Conservation (phyloP, 2,888 invertebrate genomes). For the Myopa testacea region DNA sequence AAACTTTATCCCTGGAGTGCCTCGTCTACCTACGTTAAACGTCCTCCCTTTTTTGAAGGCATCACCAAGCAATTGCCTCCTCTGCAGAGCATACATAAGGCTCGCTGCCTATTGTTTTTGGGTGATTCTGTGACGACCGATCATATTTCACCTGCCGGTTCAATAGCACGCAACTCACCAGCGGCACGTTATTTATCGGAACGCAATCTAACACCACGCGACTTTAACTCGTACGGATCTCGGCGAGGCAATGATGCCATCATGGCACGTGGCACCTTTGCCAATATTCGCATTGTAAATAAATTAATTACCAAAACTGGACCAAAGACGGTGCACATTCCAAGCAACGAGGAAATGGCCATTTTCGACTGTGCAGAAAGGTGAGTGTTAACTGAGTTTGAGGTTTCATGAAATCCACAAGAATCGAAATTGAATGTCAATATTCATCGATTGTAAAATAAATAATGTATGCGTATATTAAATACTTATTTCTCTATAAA, state of each 20-base stretch:
- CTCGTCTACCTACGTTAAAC: constrained; percentile 94
- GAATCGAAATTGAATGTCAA: not conserved
- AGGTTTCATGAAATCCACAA: not conserved
- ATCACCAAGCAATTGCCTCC: constrained; percentile 76
- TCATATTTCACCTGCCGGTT: constrained; percentile 98
- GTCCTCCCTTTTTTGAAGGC: constrained; percentile 93
- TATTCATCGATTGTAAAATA: too few relatives aligned
- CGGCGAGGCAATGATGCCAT: constrained; percentile 97
- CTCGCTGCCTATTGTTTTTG: constrained; percentile 85
- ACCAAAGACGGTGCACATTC: constrained; percentile 88
- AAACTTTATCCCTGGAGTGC: constrained; percentile 92
- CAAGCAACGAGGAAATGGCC: constrained; percentile 91
- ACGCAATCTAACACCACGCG: constrained; percentile 80
- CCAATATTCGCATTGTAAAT: constrained; percentile 95
- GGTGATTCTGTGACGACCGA: constrained; percentile 99
- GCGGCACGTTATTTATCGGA: constrained; percentile 72
- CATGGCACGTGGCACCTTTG: constrained; percentile 98
- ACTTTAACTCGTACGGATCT: constrained; percentile 98
- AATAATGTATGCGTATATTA: too few relatives aligned
- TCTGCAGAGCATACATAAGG: constrained; percentile 75
- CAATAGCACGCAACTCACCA: constrained; percentile 94
- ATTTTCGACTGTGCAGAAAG: constrained; percentile 94
- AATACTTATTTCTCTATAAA: too few relatives aligned
- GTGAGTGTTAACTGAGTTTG: constrained; percentile 51
- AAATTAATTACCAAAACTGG: constrained; percentile 85